Base-by-base conservation (phyloP, 2,113 vertebrate genomes). In the Muntiacus muntjak region DNA sequence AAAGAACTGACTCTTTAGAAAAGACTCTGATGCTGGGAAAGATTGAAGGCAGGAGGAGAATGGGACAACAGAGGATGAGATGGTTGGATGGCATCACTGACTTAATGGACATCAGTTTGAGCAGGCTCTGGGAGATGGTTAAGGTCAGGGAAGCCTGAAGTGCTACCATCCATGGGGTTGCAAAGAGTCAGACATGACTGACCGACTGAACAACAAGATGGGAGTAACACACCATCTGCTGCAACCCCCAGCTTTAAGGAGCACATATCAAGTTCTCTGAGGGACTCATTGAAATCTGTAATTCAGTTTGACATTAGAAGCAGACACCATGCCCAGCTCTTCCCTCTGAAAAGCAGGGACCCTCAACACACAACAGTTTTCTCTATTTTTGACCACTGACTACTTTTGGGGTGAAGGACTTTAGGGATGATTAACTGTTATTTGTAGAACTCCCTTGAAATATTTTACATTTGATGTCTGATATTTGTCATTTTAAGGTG, bases 131-230 rank as follows among this genome's bases (percentile, higher is more conserved):
- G 36, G 36, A 74, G 21, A 25, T 25, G n/a, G 67, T 25, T 6
- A 21, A 74, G 67, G 11, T 40, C 67, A 74, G 10, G 21, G 36
- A 74, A 74, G 21, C 67, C 67, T 74, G 67, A 2, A 21, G n/a
- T 71, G 64, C 64, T 71, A 71, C 17, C 0, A 0, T 71, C 4
- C n/a, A 21, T 21, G 64, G 9, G 17, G n/a, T 71, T 2, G 0
- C 64, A 71, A 21, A 71, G n/a, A 71, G n/a, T 36, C 64, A 36
- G 64, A 71, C 9, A 71, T 4, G n/a, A 71, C n/a, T 71, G n/a
- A 71, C 2, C 0, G 1, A 11, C 17, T 36, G n/a, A 71, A 2
- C 64, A 71, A 21, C 9, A 36, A 28, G 50, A 23, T 78, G 54
- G 47, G 30, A 78, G 62, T 76, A 54, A 54, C 25, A 78, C 16